phyloP scores from a whole-genome alignment of 2,797 vertebrate genomes.

The Rallus crepitans region DNA sequence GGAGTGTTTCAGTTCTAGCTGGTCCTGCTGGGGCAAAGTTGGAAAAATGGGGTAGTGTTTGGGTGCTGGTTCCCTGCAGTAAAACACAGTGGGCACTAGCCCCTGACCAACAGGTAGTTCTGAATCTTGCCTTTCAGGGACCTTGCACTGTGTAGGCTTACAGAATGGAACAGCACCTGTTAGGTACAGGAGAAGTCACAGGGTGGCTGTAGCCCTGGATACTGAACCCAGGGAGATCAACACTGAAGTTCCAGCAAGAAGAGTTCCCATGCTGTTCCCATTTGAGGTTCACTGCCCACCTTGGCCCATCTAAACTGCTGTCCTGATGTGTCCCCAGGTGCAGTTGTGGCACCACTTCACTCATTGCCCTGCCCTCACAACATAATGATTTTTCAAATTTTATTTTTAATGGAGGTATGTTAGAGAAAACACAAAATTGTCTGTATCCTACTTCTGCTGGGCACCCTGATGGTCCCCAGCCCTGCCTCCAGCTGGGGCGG shows the following conservation, averaged over 20 bases:
- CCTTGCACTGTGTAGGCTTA: background rate
- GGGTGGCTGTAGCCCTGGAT: background rate
- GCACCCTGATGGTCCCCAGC: background rate
- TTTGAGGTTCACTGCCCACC: background rate
- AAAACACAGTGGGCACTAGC: background rate
- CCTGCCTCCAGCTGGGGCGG: background rate
- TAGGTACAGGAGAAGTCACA: background rate
- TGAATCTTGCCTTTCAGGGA: background rate
- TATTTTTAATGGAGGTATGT: background rate
- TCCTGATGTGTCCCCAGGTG: fast-evolving
- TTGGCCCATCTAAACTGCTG: too few species aligned
- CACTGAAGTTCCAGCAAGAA: background rate
- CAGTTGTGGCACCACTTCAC: fast-evolving
- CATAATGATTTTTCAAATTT: background rate
- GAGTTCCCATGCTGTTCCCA: fast-evolving
- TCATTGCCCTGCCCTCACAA: background rate
- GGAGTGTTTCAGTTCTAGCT: background rate
- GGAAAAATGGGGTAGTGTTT: background rate
- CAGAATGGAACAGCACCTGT: background rate
- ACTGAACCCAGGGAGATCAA: background rate
- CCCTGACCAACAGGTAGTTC: background rate
- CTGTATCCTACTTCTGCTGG: background rate
- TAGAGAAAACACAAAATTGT: background rate
- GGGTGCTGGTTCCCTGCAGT: fast-evolving
- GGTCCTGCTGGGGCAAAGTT: background rate